phyloP scores from a whole-genome alignment of 1,140 invertebrate genomes.

The Spodoptera frugiperda region DNA sequence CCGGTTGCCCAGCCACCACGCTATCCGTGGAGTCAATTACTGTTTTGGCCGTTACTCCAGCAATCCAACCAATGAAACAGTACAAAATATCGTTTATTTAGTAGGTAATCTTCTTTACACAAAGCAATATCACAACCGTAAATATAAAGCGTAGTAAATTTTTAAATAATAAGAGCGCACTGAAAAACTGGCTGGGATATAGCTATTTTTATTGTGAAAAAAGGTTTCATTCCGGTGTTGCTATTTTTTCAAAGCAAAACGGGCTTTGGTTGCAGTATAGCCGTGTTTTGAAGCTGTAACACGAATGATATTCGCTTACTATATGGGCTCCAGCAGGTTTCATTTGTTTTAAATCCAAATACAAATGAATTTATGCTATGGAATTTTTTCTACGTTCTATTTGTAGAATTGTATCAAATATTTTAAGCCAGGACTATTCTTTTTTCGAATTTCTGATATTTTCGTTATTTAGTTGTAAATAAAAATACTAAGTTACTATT shows the following conservation, averaged over 20 bases:
- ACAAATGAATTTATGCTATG: not conserved
- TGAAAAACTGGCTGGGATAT: constrained; percentile 23
- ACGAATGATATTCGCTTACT: constrained; percentile 12
- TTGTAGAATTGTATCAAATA: no score
- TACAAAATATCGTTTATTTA: not conserved
- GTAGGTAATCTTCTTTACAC: not conserved
- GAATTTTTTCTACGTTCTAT: no score
- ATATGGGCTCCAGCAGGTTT: not conserved
- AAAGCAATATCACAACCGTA: constrained; percentile 5
- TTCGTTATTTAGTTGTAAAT: no score
- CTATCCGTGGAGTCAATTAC: no score
- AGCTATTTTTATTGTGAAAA: constrained; percentile 30
- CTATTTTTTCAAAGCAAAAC: constrained; percentile 28
- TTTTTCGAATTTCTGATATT: no score
- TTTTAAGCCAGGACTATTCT: no score
- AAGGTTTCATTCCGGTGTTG: constrained; percentile 30
- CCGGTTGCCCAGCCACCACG: no score
- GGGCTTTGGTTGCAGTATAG: not conserved
- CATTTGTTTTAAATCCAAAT: not conserved
- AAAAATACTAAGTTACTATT: no score
- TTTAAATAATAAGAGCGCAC: constrained; percentile 12
- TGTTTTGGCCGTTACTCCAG: no score
- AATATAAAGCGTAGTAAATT: constrained; percentile 9
- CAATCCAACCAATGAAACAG: not conserved
- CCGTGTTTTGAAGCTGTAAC: not conserved